A percentile compares a stretch with the other conserved stretches of the same genome.
phyloP scores from a whole-genome alignment of 2,113 vertebrate genomes.

The Ptilonorhynchus violaceus region DNA sequence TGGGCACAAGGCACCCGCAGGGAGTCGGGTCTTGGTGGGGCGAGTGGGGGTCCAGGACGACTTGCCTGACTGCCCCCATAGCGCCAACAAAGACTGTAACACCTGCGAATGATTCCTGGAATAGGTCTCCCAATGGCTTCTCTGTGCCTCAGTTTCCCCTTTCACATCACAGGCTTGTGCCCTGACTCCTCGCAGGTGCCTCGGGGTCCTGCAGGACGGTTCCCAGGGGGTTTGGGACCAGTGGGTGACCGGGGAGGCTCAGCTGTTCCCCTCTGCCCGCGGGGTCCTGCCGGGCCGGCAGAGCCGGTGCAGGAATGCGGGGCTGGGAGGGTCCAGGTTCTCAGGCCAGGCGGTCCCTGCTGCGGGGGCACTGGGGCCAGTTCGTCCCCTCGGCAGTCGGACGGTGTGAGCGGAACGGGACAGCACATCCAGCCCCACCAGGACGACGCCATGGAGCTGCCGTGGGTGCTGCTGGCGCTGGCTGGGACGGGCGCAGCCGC shows the following conservation, averaged over 20 bases:
- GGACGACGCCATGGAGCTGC: background rate
- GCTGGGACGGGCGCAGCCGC: background rate
- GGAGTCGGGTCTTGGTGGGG: background rate
- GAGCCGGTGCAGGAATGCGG: conserved; percentile 29
- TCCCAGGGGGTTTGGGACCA: background rate
- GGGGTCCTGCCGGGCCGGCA: background rate
- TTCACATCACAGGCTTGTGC: fast-evolving
- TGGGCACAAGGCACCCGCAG: fast-evolving
- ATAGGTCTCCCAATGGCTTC: fast-evolving
- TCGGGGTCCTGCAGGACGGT: fast-evolving
- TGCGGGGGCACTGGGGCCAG: background rate
- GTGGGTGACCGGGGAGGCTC: fast-evolving
- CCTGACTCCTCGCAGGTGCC: background rate
- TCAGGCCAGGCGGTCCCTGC: background rate
- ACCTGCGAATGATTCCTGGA: background rate
- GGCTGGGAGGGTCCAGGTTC: background rate
- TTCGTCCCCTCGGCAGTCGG: background rate
- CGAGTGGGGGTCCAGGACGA: fast-evolving
- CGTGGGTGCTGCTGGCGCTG: background rate
- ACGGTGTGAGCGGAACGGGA: background rate
- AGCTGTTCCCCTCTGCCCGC: background rate
- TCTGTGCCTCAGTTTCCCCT: background rate
- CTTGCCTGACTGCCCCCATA: fast-evolving
- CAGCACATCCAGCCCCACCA: fast-evolving
- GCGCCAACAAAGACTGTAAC: fast-evolving